Conservation (phyloP, 2,888 invertebrate species). For the Acanthosoma haemorrhoidale region DNA sequence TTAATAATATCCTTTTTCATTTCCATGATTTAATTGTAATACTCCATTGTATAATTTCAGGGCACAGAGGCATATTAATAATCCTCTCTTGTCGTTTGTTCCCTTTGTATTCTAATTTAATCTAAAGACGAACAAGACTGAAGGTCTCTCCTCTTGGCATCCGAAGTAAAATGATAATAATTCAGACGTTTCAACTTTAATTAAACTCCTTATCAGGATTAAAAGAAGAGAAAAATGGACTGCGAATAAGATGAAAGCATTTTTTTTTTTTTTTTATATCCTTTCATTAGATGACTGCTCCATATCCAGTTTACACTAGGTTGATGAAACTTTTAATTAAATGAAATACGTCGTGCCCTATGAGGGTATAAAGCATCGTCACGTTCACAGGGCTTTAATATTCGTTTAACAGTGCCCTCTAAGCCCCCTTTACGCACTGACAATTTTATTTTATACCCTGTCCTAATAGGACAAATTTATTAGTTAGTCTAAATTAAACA, state of each 20-base stretch:
- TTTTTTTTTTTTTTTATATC: neutral
- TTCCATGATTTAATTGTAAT: no score
- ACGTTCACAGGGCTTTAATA: neutral
- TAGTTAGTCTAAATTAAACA: neutral
- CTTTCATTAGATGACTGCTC: neutral
- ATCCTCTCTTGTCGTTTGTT: neutral
- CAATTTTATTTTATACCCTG: neutral
- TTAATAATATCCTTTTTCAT: no score
- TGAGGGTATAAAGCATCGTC: neutral
- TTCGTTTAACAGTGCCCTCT: neutral
- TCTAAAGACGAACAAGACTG: neutral
- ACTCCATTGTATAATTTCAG: neutral
- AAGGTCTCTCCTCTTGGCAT: neutral
- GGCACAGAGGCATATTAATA: neutral
- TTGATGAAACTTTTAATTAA: slow-evolving; percentile 3
- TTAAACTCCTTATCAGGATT: neutral
- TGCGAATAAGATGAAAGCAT: neutral
- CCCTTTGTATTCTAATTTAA: neutral
- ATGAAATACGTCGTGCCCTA: neutral
- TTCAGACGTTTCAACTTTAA: slow-evolving; percentile 6
- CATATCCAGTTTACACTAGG: slow-evolving; percentile 3
- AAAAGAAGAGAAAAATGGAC: slow-evolving; percentile 2
- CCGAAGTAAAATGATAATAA: slow-evolving; percentile 4
- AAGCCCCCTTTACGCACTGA: neutral
- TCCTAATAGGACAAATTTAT: neutral